These are phyloP conservation scores for Caenorhabditis remanei DNA, from an alignment of 1,140 invertebrate genomes.

Conservation along the genomic window DNA sequence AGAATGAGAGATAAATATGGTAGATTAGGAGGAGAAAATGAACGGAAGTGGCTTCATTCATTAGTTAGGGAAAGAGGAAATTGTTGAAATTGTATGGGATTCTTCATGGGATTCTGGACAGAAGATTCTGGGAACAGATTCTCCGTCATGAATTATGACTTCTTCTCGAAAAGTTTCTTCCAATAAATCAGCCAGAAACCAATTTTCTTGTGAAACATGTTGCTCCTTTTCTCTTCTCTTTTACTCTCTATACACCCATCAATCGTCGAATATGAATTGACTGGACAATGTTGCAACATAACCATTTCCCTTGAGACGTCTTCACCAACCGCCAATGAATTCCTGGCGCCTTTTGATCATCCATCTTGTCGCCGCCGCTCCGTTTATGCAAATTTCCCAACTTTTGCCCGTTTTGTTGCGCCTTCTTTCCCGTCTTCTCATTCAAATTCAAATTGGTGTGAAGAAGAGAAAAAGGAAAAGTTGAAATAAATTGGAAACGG, in stretches of 20 bases:
- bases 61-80: slow-evolving; percentile 3
- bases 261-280: slow-evolving; percentile 55
- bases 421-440: slow-evolving; percentile 7
- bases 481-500: slow-evolving; percentile 47
- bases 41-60: slow-evolving; percentile 27
- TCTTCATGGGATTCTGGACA: background rate
- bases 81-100: background rate
- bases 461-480: slow-evolving; percentile 28
- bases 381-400: slow-evolving; percentile 47
- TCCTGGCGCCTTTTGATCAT: slow-evolving; percentile 56
- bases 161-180: background rate
- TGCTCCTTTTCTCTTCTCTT: background rate
- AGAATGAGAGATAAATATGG: slow-evolving; percentile 31
- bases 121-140: background rate
- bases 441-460: slow-evolving; percentile 56
- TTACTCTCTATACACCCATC: slow-evolving; percentile 44
- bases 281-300: slow-evolving; percentile 51
- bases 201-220: background rate
- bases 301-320: slow-evolving; percentile 8
- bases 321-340: slow-evolving; percentile 24
- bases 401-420: slow-evolving; percentile 19
- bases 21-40: slow-evolving; percentile 25
- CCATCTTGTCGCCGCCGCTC: slow-evolving; percentile 51
- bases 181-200: background rate
- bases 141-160: no score